Percentiles rank a stretch among this genome's conserved stretches.
Conservation (phyloP, 92 coral and sea anemone genomes). For the Zoanthus solanderi region DNA sequence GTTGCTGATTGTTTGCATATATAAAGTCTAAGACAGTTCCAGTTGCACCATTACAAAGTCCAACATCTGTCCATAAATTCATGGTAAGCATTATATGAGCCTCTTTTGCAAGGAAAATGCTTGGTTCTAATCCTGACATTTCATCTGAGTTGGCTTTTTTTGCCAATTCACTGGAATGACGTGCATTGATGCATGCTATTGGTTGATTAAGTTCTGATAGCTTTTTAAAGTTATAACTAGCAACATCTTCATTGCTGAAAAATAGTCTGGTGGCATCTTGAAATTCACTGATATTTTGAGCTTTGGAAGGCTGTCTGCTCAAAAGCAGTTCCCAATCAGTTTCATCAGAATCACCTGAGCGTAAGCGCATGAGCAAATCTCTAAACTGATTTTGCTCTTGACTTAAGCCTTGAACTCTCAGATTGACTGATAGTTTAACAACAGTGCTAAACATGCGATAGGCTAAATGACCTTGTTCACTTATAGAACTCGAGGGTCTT, state of each 20-base stretch:
- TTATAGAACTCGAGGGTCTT: background rate
- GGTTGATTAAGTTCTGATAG: no score
- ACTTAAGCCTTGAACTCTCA: background rate
- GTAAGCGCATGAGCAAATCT: background rate
- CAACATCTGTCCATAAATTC: slow-evolving; percentile 45
- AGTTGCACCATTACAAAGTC: slow-evolving; percentile 27
- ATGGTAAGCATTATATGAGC: no score
- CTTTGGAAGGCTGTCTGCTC: no score
- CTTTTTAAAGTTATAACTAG: no score
- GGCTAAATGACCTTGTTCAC: slow-evolving; percentile 5
- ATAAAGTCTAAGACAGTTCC: background rate
- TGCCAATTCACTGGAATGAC: no score
- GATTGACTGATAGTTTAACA: background rate
- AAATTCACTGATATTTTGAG: no score
- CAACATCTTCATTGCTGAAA: no score
- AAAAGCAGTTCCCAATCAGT: background rate
- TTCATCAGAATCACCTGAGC: slow-evolving; percentile 5
- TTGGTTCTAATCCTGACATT: no score
- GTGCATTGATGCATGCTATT: no score
- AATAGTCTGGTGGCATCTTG: no score
- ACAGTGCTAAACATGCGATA: slow-evolving; percentile 8
- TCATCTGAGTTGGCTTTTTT: no score
- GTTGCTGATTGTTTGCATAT: slow-evolving; percentile 33
- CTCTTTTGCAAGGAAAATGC: no score
- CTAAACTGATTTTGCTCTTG: background rate